Base-by-base conservation (phyloP, 2,113 vertebrate genomes). In the Oncorhynchus mykiss region DNA sequence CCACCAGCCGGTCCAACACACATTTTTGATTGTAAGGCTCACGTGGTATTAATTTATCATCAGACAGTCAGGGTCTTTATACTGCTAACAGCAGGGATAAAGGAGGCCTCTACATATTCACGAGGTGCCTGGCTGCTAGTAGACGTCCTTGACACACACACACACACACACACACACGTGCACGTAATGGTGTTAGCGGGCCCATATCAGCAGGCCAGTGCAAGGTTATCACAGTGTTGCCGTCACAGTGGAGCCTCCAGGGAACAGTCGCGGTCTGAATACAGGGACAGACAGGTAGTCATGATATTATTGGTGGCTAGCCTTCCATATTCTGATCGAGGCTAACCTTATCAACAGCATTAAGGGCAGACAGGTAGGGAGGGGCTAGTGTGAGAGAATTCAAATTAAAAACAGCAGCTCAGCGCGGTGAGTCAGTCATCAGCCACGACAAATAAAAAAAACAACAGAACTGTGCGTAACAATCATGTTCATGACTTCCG, bases 201-300 rank as follows among this genome's bases (percentile, higher is more conserved):
- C 27, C 16, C 39, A 72, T 80, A 85, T 85, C 85, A 59, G 81
- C 57, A 66, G 57, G 13, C 51, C 64, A 54, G 25, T 64, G 13
- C 57, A 39, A 29, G 27, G 80, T 77, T 74, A 82, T 45, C n/a
- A 18, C 59, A 80, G 78, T 62, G 39, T 11, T 9, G 70, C 64
- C 18, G 29, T 45, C 67, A 68, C 29, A 68, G 20, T n/a, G 16
- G 66, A 31, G 66, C 31, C 14, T 6, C 14, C 25, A 27, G 66
- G 29, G 27, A 13, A 67, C 66, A 31, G 29, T 4, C 64, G 27
- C 51, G 16, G 13, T 45, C 54, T 57, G 20, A 57, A 20, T 6
- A 57, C 54, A 20, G 18, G 54, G 18, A 14, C 20, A 57, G 54
- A 54, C 5, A 18, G 14, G 4, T 1, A 54, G 51, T 18, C 51